Base-by-base conservation (phyloP, 2,888 invertebrate species). In the Ischnus inquisitorius region DNA sequence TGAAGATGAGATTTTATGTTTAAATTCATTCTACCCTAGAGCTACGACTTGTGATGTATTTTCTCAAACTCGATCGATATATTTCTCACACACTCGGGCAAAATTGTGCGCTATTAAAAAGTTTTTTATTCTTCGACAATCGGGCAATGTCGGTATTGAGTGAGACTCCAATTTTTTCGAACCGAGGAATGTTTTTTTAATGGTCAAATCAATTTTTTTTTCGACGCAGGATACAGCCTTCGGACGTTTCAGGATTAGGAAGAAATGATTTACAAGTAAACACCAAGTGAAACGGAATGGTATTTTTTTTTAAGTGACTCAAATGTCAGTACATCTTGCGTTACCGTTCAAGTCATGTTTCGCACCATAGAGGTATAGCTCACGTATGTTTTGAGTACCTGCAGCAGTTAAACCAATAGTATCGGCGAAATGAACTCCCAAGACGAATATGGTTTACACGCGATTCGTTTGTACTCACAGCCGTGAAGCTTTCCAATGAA, bases 401-500 rank as follows among this genome's bases (percentile, higher is more conserved):
- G 34, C 34, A 8, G 8, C 4, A 0, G 34, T 34, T 34, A 34
- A 34, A 4, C 34, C 4, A 34, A 1, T 34, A 6, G 8, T 34
- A 34, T 34, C 5, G 34, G 34, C 6, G 34, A 4, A 34, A 34
- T 34, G 34, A 34, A 34, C 34, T 34, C 34, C 8, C 8, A 34
- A 6, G 34, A 34, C 8, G 6, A 34, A 8, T 8, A 34, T 34
- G 2, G 34, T 14, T 19, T 69, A 79, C 79, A 3, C 46, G 39
- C 10, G n/a, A n/a, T n/a, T n/a, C n/a, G n/a, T n/a, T n/a, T n/a
- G n/a, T n/a, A n/a, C n/a, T n/a, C n/a, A n/a, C n/a, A n/a, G n/a
- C n/a, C n/a, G 62, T 71, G n/a, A 79, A 79, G 1, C 62, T 62
- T 2, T 67, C 57, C 68, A 77, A 43, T 41, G 77, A 68, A 16